Conservation (phyloP, 2,113 vertebrate genomes). For the Lota lota region DNA sequence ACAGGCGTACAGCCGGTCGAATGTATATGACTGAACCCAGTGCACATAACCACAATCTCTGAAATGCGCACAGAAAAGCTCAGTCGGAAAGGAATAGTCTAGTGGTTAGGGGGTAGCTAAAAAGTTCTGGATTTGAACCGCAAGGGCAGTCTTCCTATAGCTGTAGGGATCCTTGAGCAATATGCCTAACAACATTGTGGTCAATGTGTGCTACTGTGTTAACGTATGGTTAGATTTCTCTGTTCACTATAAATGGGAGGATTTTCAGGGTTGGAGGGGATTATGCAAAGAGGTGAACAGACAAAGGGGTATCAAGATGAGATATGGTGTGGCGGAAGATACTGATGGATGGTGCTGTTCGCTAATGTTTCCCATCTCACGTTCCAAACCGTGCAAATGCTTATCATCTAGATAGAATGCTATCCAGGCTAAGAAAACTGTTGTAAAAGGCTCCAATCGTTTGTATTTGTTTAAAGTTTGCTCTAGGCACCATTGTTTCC, state of each 20-base stretch:
- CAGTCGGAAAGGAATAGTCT: no score
- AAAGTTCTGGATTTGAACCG: no score
- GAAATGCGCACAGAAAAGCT: no score
- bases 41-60: no score
- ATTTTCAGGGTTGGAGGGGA: background rate
- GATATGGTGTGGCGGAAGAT: background rate
- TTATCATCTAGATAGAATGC: slow-evolving; percentile 31
- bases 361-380: slow-evolving; percentile 31
- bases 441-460: background rate
- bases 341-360: slow-evolving; percentile 6
- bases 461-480: slow-evolving; percentile 10
- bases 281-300: background rate
- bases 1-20: no score
- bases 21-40: no score
- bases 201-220: no score
- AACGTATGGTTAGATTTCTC: no score
- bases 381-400: slow-evolving; percentile 45
- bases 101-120: no score
- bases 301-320: slow-evolving; percentile 2
- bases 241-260: background rate
- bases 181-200: no score
- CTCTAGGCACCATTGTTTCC: slow-evolving; percentile 32
- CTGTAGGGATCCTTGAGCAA: no score
- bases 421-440: slow-evolving; percentile 19
- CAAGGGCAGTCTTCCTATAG: no score